Evolutionary conservation across 2,888 invertebrate genomes (phyloP).

Genomic region (Phortica magna): DNA sequence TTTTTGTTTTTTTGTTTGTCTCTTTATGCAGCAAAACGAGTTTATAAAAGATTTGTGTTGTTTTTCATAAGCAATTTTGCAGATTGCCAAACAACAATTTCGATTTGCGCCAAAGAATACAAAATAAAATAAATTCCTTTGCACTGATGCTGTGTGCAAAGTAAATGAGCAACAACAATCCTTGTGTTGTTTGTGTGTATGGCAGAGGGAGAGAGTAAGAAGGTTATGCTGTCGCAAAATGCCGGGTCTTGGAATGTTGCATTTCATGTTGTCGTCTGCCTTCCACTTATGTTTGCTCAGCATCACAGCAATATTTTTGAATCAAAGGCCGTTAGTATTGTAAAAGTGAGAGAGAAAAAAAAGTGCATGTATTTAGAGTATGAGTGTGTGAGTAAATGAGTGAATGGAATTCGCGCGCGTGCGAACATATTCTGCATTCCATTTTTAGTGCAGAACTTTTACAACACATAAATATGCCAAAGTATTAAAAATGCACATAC

Average conservation of each 20-base stretch:
- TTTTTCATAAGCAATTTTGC: not conserved
- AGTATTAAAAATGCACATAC: no score
- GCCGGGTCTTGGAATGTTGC: slow-evolving; percentile 40
- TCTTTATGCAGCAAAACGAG: not conserved
- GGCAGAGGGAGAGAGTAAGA: not conserved
- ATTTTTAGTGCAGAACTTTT: no score
- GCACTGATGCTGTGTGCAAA: slow-evolving; percentile 45
- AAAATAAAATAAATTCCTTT: slow-evolving; percentile 53
- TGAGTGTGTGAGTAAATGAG: not conserved
- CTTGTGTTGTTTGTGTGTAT: not conserved
- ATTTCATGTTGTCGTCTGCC: slow-evolving; percentile 37
- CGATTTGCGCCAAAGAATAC: slow-evolving; percentile 7
- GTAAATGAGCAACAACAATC: not conserved
- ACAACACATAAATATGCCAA: no score
- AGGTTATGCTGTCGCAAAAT: not conserved
- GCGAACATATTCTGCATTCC: not conserved
- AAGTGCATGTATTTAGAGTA: not conserved
- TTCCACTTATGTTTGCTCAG: slow-evolving; percentile 30
- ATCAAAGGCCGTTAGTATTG: not conserved
- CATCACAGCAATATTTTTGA: not conserved
- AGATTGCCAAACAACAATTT: slow-evolving; percentile 56
- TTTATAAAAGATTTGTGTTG: slow-evolving; percentile 33
- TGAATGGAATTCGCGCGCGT: not conserved
- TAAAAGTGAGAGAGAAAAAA: no score
- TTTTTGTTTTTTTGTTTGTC: not conserved